Conservation (phyloP, 2,113 vertebrate genomes). For the Ailuropoda melanoleuca region DNA sequence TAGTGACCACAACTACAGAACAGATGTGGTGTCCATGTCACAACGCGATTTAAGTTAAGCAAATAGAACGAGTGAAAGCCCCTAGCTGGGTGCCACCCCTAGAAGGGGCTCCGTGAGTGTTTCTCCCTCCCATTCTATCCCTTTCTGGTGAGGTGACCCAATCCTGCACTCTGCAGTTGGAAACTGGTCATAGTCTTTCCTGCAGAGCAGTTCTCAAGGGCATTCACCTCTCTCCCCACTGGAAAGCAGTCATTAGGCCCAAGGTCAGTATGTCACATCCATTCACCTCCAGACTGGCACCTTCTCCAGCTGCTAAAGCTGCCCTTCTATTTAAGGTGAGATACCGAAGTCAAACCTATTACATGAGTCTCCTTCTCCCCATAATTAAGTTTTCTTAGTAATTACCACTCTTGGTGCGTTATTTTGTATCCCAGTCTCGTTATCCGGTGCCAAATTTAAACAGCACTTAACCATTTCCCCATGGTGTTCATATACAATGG, state of each 20-base stretch:
- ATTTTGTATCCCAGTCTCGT: constrained; percentile 52
- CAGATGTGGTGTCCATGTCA: neutral
- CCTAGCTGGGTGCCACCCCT: too few species aligned
- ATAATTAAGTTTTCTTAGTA: constrained; percentile 73
- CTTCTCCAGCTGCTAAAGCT: neutral
- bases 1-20: neutral
- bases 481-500: constrained; percentile 72
- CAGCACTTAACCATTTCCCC: constrained; percentile 36
- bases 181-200: neutral
- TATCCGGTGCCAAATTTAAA: constrained; percentile 73
- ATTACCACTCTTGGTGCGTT: constrained; percentile 72
- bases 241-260: neutral
- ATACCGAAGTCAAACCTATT: neutral
- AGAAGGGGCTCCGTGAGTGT: neutral
- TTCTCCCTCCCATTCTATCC: neutral
- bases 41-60: neutral
- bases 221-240: neutral
- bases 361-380: neutral
- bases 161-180: neutral
- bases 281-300: neutral
- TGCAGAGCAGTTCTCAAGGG: neutral
- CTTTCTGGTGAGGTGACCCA: neutral
- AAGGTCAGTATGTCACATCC: neutral
- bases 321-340: neutral
- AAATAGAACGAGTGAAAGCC: neutral